Evolutionary conservation across 2,888 invertebrate genomes (phyloP).

Genomic region (Fissipunctia ypsillon): DNA sequence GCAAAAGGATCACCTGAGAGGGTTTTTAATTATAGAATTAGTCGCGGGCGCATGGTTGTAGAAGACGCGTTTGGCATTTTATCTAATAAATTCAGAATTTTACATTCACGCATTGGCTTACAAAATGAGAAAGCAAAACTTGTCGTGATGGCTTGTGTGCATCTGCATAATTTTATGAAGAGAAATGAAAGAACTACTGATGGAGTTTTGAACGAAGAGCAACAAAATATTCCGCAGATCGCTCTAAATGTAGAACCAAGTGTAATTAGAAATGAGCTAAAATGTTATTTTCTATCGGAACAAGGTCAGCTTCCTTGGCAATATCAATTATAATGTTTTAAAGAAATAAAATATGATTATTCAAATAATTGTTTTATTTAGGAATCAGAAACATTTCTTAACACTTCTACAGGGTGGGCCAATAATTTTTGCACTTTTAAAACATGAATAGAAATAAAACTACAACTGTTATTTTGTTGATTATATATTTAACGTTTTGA

Average conservation of each 20-base stretch:
- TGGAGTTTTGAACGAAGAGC: slow-evolving; percentile 56
- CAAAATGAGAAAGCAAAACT: slow-evolving; percentile 59
- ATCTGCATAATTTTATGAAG: slow-evolving; percentile 60
- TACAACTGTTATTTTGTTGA: too few relatives aligned
- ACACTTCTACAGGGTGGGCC: too few relatives aligned
- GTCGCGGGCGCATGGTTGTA: slow-evolving; percentile 61
- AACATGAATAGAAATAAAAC: too few relatives aligned
- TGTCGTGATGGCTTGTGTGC: slow-evolving; percentile 58
- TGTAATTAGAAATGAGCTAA: slow-evolving; percentile 60
- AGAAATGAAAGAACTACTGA: slow-evolving; percentile 57
- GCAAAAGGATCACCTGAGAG: slow-evolving; percentile 60
- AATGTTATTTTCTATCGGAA: slow-evolving; percentile 58
- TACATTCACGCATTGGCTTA: slow-evolving; percentile 53
- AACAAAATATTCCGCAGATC: slow-evolving; percentile 56
- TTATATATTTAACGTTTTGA: too few relatives aligned
- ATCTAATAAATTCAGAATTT: slow-evolving; percentile 53
- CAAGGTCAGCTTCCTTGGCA: slow-evolving; percentile 17
- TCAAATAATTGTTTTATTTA: too few relatives aligned
- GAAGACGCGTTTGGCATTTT: slow-evolving; percentile 62
- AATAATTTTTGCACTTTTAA: too few relatives aligned
- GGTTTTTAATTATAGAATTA: slow-evolving; percentile 61
- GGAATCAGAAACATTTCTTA: too few relatives aligned
- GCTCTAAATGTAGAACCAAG: slow-evolving; percentile 57
- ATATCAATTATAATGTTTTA: slow-evolving; percentile 3
- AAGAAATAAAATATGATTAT: too few relatives aligned